phyloP scores from a whole-genome alignment of 2,113 vertebrate species.

The Danio rerio region GRCz12tu NC_133200.1:31786001-31786500 shows the following conservation, averaged over 20 bases:
- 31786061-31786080: conserved; percentile 87
- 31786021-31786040: conserved; percentile 87
- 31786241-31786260: conserved; percentile 73
- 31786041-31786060: conserved; percentile 85
- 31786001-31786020: conserved; percentile 89
- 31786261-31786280: conserved; percentile 74
- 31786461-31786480: conserved; percentile 74
- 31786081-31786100: conserved; percentile 64
- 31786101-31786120: conserved; percentile 65
- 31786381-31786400: conserved; percentile 75
- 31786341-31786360: conserved; percentile 72
- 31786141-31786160: conserved; percentile 67
- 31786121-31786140: conserved; percentile 61
- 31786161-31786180: conserved; percentile 68
- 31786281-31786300: conserved; percentile 71
- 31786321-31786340: conserved; percentile 72
- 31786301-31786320: conserved; percentile 76
- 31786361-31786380: conserved; percentile 68
- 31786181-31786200: conserved; percentile 74
- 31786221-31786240: conserved; percentile 74
- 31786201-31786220: conserved; percentile 70
- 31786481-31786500: conserved; percentile 71
- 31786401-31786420: conserved; percentile 73
- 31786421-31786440: conserved; percentile 63
- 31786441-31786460: conserved; percentile 65